Evolutionary conservation across 1,140 invertebrate genomes (phyloP).

Genomic region (Drosophila mayri): DNA sequence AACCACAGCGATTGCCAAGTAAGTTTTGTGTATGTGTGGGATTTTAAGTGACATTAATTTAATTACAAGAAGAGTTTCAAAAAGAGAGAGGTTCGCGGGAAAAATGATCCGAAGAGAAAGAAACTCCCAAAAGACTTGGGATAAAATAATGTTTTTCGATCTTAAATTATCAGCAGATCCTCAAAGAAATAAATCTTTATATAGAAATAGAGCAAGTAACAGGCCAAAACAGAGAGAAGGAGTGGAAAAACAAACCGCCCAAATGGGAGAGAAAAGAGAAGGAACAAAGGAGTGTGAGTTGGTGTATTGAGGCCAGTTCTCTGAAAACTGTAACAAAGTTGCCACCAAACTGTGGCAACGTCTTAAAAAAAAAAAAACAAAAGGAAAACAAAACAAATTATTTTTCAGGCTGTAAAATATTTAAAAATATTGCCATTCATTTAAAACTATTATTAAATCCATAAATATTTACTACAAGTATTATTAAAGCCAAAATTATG

Average conservation of each 20-base stretch:
- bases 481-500: neutral
- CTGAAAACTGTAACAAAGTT: conserved; percentile 4
- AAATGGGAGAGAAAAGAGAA: neutral
- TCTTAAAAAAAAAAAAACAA: neutral
- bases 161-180: no score
- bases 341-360: neutral
- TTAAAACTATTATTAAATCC: no score
- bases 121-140: neutral
- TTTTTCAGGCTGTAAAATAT: neutral
- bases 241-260: neutral
- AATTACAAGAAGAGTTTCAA: conserved; percentile 34
- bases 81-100: neutral
- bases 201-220: neutral
- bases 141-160: neutral
- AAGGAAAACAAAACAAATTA: neutral
- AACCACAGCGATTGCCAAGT: conserved; percentile 66
- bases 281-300: conserved; percentile 8
- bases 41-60: conserved; percentile 52
- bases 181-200: no score
- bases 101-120: no score
- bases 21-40: conserved; percentile 48
- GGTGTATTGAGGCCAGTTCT: conserved; percentile 12
- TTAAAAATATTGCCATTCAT: neutral
- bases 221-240: conserved; percentile 8
- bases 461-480: neutral